Evolutionary conservation across 2,797 vertebrate genomes (phyloP).

Genomic region (Varecia variegata): DNA sequence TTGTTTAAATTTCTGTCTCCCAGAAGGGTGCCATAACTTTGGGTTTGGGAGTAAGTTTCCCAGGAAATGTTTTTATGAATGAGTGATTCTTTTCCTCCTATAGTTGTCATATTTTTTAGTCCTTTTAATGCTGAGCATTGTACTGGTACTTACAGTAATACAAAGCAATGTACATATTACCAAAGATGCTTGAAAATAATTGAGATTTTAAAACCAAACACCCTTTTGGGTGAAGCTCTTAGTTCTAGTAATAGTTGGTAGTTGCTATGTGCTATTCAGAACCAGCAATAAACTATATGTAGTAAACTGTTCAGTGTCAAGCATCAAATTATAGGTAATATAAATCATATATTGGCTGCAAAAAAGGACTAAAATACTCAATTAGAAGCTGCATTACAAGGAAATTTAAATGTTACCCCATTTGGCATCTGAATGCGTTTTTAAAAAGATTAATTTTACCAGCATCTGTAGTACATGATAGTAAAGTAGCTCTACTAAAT

Average conservation of each 20-base stretch:
- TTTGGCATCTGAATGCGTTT: constrained; percentile 69
- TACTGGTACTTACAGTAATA: background rate
- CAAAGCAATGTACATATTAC: background rate
- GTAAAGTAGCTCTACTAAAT: constrained; percentile 63
- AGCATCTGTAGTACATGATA: constrained; percentile 52
- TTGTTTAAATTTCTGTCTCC: constrained; percentile 22
- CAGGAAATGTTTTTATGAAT: constrained; percentile 12
- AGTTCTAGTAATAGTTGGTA: background rate
- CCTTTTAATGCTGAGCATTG: background rate
- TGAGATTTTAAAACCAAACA: background rate
- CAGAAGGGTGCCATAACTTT: background rate
- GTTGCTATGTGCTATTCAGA: constrained; percentile 37
- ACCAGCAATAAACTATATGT: constrained; percentile 22
- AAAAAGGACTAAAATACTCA: constrained; percentile 53
- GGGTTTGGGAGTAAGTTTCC: constrained; percentile 16
- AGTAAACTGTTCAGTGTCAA: constrained; percentile 55
- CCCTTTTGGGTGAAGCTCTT: background rate
- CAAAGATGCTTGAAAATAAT: constrained; percentile 33
- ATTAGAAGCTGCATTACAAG: constrained; percentile 61
- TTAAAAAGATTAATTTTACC: constrained; percentile 67
- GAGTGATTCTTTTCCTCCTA: constrained; percentile 8
- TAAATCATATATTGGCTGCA: background rate
- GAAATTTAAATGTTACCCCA: constrained; percentile 53
- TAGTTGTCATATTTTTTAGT: background rate
- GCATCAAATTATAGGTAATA: constrained; percentile 45